A percentile compares a stretch with the other conserved stretches of the same genome.
Conservation (phyloP, 2,888 invertebrate genomes). For the Drosophila neonasuta region DNA sequence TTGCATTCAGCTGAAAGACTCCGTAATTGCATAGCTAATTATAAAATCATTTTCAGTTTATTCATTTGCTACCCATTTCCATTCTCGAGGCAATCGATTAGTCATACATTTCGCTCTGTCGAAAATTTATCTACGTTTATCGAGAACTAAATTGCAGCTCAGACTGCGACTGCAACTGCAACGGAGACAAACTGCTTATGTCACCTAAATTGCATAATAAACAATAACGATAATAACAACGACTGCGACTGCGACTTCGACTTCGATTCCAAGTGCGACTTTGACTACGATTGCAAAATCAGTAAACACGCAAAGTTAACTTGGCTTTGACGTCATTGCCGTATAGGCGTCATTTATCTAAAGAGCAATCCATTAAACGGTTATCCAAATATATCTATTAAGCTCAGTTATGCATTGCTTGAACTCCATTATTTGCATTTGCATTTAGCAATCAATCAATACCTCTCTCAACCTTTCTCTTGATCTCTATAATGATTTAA, state of each 20-base stretch:
- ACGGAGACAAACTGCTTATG: conserved; percentile 19
- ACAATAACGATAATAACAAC: conserved; percentile 12
- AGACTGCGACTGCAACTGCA: neutral
- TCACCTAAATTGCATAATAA: conserved; percentile 24
- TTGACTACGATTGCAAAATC: neutral
- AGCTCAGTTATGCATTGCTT: neutral
- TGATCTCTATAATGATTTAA: no score
- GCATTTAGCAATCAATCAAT: neutral
- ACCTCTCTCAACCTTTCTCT: neutral
- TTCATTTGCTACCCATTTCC: neutral
- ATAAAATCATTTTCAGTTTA: conserved; percentile 12
- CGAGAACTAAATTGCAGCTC: conserved; percentile 19
- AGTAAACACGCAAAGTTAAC: conserved; percentile 17
- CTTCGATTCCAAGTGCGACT: neutral
- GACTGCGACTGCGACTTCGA: conserved; percentile 4
- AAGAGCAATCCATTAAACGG: neutral
- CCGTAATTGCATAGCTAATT: conserved; percentile 23
- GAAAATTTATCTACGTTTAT: conserved; percentile 10
- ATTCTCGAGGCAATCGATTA: conserved; percentile 2
- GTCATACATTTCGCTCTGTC: conserved; percentile 6
- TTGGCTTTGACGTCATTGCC: conserved; percentile 23
- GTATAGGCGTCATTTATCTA: neutral
- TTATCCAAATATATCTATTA: neutral
- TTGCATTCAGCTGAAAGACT: conserved; percentile 15
- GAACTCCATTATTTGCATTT: neutral